A percentile compares a stretch with the other conserved stretches of the same genome.
phyloP scores from a whole-genome alignment of 2,888 invertebrate genomes.

The Monoplex corrugatus region DNA sequence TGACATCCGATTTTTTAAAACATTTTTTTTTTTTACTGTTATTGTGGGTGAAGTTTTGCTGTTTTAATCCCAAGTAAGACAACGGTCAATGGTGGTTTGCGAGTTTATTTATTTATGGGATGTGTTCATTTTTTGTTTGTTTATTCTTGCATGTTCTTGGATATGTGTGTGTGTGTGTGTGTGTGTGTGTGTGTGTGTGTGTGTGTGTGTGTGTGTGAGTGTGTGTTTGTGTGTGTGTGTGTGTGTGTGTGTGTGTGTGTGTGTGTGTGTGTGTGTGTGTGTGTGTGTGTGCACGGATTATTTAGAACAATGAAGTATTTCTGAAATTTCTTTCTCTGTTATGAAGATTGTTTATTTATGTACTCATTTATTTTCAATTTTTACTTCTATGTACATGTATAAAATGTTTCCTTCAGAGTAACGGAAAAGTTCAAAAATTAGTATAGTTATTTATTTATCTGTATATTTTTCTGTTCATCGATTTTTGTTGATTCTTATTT shows the following conservation, averaged over 20 bases:
- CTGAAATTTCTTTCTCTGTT: too few species aligned
- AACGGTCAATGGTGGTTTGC: neutral
- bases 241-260: conserved; percentile 24
- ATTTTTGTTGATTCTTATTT: neutral
- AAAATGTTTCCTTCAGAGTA: too few species aligned
- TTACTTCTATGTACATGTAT: neutral
- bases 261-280: neutral
- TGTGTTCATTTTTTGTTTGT: neutral
- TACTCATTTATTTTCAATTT: neutral
- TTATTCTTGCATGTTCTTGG: neutral
- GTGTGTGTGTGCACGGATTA: neutral
- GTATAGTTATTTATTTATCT: neutral
- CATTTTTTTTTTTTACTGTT: neutral
- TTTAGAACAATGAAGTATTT: neutral
- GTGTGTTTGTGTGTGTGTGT: conserved; percentile 29
- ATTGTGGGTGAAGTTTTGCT: neutral
- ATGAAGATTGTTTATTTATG: neutral
- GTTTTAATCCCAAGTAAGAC: neutral
- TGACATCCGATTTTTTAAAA: neutral
- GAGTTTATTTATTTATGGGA: neutral
- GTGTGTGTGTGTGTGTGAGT: conserved; percentile 10
- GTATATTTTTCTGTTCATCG: neutral
- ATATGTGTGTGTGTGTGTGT: conserved; percentile 33
- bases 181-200: conserved; percentile 5
- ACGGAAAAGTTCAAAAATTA: too few species aligned